Conservation (phyloP, 2,797 vertebrate genomes). For the Crax fasciolata region DNA sequence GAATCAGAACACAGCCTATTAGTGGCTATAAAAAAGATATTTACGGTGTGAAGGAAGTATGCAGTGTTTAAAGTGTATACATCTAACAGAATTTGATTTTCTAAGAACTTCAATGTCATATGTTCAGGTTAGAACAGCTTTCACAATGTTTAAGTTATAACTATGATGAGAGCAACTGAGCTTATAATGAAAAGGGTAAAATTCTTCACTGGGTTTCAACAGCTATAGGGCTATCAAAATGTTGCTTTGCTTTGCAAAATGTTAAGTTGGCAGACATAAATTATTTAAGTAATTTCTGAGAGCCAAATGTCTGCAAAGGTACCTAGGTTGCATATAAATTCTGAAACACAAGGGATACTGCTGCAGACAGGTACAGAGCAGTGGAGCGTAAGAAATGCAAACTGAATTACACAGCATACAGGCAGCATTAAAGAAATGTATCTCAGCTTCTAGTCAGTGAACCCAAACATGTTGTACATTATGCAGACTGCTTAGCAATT, state of each 20-base stretch:
- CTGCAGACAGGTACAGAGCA: constrained; percentile 8
- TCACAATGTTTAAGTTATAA: background rate
- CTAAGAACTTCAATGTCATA: background rate
- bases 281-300: constrained; percentile 62
- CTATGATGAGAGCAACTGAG: background rate
- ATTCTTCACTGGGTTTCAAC: background rate
- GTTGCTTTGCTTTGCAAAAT: constrained; percentile 48
- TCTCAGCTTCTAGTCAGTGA: constrained; percentile 67
- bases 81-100: background rate
- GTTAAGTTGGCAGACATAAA: constrained; percentile 25
- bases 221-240: background rate
- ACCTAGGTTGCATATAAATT: constrained; percentile 41
- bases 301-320: constrained; percentile 47
- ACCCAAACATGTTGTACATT: constrained; percentile 76
- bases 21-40: background rate
- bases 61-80: background rate
- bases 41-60: background rate
- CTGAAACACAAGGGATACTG: background rate
- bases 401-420: background rate
- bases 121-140: background rate
- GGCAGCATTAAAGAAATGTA: constrained; percentile 51
- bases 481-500: constrained; percentile 75
- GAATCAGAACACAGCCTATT: background rate
- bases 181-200: background rate
- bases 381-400: background rate